phyloP scores from a whole-genome alignment of 2,888 invertebrate genomes.

The Chaetoderma sp. region DNA sequence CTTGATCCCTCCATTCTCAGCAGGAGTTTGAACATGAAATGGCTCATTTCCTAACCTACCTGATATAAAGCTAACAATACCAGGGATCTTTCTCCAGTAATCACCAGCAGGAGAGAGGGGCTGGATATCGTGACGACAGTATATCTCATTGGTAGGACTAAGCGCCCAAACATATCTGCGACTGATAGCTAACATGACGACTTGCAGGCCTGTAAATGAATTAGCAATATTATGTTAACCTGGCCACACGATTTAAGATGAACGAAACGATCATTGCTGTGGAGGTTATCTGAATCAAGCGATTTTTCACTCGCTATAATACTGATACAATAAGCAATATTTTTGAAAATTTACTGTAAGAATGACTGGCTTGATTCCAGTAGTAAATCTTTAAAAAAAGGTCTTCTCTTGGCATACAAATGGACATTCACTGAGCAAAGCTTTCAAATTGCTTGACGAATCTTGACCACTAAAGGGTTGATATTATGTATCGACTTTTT shows the following conservation, averaged over 20 bases:
- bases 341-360: too few species aligned
- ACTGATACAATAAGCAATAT: not conserved
- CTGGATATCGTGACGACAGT: conserved; percentile 59
- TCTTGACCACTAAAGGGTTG: too few species aligned
- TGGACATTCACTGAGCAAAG: too few species aligned
- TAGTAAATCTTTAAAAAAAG: too few species aligned
- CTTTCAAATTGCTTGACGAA: not conserved
- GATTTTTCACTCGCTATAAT: not conserved
- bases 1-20: too few species aligned
- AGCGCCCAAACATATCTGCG: conserved; percentile 61
- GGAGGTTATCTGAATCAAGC: not conserved
- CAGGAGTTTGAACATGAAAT: too few species aligned
- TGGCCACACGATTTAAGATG: not conserved
- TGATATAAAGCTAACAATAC: conserved; percentile 53
- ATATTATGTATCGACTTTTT: not conserved
- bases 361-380: too few species aligned
- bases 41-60: conserved; percentile 50
- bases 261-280: not conserved
- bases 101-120: conserved; percentile 56
- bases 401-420: too few species aligned
- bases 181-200: conserved; percentile 68
- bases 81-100: conserved; percentile 67
- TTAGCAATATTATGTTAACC: not conserved
- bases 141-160: conserved; percentile 54
- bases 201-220: conserved; percentile 63